These are phyloP conservation scores for Lacanobia wlatinum DNA, from an alignment of 2,888 invertebrate genomes.

Conservation along the genomic window DNA sequence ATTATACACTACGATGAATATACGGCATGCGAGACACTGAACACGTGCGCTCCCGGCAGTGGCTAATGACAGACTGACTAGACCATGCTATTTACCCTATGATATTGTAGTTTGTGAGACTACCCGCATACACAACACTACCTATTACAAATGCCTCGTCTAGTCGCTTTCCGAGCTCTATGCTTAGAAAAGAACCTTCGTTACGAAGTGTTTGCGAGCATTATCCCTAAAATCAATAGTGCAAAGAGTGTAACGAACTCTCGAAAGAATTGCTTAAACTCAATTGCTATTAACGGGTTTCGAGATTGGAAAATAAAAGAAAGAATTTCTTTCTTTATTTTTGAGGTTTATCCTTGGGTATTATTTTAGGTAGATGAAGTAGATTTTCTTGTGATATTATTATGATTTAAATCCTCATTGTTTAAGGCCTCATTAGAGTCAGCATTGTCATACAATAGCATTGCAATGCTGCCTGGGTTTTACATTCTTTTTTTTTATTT, in stretches of 20 bases:
- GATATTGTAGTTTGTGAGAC: too few species aligned
- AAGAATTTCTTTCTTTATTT: constrained; percentile 2
- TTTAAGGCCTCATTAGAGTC: too few species aligned
- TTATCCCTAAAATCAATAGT: constrained; percentile 47
- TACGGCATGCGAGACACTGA: too few species aligned
- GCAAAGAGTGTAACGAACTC: constrained; percentile 53
- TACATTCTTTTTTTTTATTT: too few species aligned
- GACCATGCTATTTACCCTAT: too few species aligned
- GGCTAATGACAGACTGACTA: too few species aligned
- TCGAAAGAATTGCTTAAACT: constrained; percentile 33
- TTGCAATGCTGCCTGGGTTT: too few species aligned
- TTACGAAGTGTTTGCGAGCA: constrained; percentile 44
- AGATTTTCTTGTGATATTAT: not conserved
- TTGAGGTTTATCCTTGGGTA: not conserved
- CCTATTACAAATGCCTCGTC: not conserved
- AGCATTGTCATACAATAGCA: too few species aligned
- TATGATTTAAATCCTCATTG: not conserved
- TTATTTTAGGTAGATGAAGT: not conserved
- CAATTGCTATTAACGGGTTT: constrained; percentile 32
- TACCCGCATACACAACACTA: too few species aligned
- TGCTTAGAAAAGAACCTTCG: constrained; percentile 21
- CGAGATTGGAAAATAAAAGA: constrained; percentile 24
- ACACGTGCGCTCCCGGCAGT: too few species aligned
- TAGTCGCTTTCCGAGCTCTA: not conserved
- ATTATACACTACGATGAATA: too few species aligned